These are phyloP conservation scores for Drosophila saltans DNA, from an alignment of 1,140 invertebrate genomes.

Conservation along the genomic window DNA sequence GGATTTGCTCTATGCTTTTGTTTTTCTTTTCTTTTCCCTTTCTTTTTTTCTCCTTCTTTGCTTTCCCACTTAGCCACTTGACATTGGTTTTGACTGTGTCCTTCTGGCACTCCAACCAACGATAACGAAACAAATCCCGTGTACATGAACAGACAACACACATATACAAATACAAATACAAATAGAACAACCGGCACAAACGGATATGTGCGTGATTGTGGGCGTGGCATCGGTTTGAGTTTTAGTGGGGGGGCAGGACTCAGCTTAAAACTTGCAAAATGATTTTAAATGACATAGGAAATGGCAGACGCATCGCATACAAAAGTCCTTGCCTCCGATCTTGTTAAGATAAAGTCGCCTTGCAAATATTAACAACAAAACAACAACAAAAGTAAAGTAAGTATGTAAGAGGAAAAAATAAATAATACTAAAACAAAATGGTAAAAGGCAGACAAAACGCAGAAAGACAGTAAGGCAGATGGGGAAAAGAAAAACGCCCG, in stretches of 20 bases:
- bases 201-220: constrained; percentile 9
- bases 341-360: constrained; percentile 70
- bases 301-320: constrained; percentile 45
- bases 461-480: constrained; percentile 21
- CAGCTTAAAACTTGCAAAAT: constrained; percentile 70
- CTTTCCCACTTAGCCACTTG: constrained; percentile 7
- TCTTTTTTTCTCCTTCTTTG: not conserved
- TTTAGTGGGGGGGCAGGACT: constrained; percentile 24
- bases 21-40: not conserved
- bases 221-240: not conserved
- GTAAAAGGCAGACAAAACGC: constrained; percentile 18
- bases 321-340: constrained; percentile 45
- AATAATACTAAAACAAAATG: constrained; percentile 52
- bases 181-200: constrained; percentile 22
- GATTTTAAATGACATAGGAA: constrained; percentile 69
- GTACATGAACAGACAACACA: constrained; percentile 40
- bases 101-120: constrained; percentile 35
- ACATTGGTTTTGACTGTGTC: constrained; percentile 25
- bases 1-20: not conserved
- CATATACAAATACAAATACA: constrained; percentile 28
- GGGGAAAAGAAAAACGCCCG: constrained; percentile 20
- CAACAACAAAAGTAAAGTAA: constrained; percentile 35
- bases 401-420: constrained; percentile 48
- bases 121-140: constrained; percentile 65
- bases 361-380: constrained; percentile 62